phyloP scores from a whole-genome alignment of 2,888 invertebrate genomes.

The Scaptomyza polygonia region DNA sequence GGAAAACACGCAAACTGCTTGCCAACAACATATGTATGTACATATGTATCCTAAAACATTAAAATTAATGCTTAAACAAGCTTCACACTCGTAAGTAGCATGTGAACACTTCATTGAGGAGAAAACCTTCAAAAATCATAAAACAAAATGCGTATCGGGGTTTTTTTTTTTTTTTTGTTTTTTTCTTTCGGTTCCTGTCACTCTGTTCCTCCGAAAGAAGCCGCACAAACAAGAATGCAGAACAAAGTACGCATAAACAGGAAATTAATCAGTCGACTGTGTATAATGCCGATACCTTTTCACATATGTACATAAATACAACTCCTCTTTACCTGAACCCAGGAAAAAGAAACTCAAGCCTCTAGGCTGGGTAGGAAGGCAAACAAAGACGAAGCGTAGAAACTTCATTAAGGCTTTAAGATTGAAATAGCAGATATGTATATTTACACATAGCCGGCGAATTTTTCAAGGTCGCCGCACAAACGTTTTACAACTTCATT shows the following conservation, averaged over 20 bases:
- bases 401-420: conserved; percentile 57
- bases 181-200: conserved; percentile 20
- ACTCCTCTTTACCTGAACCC: conserved; percentile 38
- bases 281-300: conserved; percentile 54
- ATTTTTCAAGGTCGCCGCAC: conserved; percentile 61
- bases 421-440: conserved; percentile 29
- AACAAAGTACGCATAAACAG: conserved; percentile 71
- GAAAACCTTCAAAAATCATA: conserved; percentile 60
- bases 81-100: conserved; percentile 1
- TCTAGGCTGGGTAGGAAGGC: conserved; percentile 29
- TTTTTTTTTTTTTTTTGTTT: conserved; percentile 19
- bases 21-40: conserved; percentile 3
- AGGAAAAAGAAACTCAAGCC: conserved; percentile 31
- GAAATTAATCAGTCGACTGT: conserved; percentile 77
- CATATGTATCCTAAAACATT: conserved; percentile 26
- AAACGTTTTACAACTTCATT: conserved; percentile 73
- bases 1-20: conserved; percentile 57
- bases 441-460: conserved; percentile 47
- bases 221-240: conserved; percentile 67
- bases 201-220: conserved; percentile 47
- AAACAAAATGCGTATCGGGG: conserved; percentile 29
- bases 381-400: conserved; percentile 43
- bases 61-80: conserved; percentile 40
- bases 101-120: conserved; percentile 48
- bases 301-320: conserved; percentile 29